These are phyloP conservation scores for Cuniculus paca DNA, from an alignment of 2,797 vertebrate species.

Conservation along the genomic window DNA sequence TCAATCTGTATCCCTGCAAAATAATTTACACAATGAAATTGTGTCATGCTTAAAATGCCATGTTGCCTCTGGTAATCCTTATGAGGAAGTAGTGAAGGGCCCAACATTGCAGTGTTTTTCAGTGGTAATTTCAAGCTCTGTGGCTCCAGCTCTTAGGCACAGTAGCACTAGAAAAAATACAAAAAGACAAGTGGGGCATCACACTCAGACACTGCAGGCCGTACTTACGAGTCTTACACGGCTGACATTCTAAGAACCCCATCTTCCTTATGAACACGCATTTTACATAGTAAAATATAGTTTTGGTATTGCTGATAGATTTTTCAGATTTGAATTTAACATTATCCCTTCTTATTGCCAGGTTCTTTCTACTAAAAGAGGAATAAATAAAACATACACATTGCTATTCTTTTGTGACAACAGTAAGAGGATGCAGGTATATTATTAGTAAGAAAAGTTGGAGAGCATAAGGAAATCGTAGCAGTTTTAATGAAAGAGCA, in stretches of 20 bases:
- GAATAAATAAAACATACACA: background rate
- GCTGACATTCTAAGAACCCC: background rate
- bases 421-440: background rate
- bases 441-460: background rate
- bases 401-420: background rate
- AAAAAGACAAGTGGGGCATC: slow-evolving; percentile 50
- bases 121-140: slow-evolving; percentile 64
- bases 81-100: slow-evolving; percentile 24
- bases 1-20: background rate
- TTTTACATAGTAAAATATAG: background rate
- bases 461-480: background rate
- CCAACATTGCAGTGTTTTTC: slow-evolving; percentile 44
- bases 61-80: slow-evolving; percentile 32
- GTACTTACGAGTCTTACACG: background rate
- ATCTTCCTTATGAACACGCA: background rate
- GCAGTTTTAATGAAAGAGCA: background rate
- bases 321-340: background rate
- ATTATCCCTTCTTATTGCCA: background rate
- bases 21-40: background rate
- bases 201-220: slow-evolving; percentile 1
- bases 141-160: slow-evolving; percentile 60
- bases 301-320: background rate
- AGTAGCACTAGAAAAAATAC: slow-evolving; percentile 65
- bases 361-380: background rate
- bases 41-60: background rate